A percentile compares a stretch with the other conserved stretches of the same genome.
These are phyloP conservation scores for Plebejus argus DNA, from an alignment of 2,888 invertebrate genomes.

Conservation along the genomic window DNA sequence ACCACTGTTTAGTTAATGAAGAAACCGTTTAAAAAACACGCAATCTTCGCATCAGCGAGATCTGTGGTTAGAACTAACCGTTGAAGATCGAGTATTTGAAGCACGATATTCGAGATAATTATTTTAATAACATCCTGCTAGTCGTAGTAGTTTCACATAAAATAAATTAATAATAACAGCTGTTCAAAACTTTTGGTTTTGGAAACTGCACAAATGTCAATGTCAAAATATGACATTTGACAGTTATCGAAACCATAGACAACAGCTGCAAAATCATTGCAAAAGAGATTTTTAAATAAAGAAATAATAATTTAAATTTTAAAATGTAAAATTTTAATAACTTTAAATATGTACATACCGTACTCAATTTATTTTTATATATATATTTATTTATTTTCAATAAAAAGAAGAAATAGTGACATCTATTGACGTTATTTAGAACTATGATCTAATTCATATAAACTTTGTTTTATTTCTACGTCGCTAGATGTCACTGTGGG, in stretches of 20 bases:
- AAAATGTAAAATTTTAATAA: too few species aligned
- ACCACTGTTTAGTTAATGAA: conserved; percentile 62
- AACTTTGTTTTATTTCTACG: not conserved
- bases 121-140: not conserved
- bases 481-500: conserved; percentile 56
- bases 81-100: not conserved
- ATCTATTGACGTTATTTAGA: not conserved
- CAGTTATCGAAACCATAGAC: not conserved
- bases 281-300: too few species aligned
- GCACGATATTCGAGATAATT: not conserved
- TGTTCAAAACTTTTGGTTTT: conserved; percentile 15
- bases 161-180: conserved; percentile 6
- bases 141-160: not conserved
- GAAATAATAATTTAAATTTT: too few species aligned
- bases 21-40: conserved; percentile 44
- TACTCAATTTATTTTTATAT: too few species aligned
- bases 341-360: too few species aligned
- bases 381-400: too few species aligned
- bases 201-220: not conserved
- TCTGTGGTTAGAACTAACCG: not conserved
- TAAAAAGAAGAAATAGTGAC: too few species aligned
- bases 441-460: not conserved
- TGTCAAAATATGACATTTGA: not conserved
- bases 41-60: conserved; percentile 25
- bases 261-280: too few species aligned